phyloP scores from a whole-genome alignment of 37 sponge, comb jelly and placozoan genomes.

The Beroe forskalii region DNA sequence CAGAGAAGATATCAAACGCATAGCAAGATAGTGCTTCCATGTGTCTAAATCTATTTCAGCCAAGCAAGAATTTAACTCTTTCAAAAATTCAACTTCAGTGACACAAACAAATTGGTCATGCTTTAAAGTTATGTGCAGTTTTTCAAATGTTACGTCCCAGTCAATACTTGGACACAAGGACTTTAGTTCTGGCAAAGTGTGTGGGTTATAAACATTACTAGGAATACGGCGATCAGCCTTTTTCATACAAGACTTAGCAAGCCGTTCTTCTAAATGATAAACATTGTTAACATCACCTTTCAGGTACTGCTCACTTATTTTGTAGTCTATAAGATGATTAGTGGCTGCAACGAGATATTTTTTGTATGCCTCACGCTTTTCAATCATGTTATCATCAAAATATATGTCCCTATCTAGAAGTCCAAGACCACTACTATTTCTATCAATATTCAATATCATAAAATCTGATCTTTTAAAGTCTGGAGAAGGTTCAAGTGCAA shows the following conservation, averaged over 20 bases:
- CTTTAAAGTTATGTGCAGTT: neutral
- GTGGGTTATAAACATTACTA: constrained; percentile 26
- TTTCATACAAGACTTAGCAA: constrained; percentile 27
- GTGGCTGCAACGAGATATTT: neutral
- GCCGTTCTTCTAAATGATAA: constrained; percentile 25
- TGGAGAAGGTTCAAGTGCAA: neutral
- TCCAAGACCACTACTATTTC: constrained; percentile 13
- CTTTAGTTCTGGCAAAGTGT: neutral
- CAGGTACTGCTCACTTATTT: neutral
- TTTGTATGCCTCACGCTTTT: constrained; percentile 34
- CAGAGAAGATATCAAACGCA: constrained; percentile 17
- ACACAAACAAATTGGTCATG: constrained; percentile 6
- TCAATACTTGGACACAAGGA: constrained; percentile 7
- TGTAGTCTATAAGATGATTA: neutral
- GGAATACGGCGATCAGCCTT: constrained; percentile 23
- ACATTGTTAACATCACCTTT: neutral
- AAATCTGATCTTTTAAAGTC: constrained; percentile 32
- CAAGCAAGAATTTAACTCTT: neutral
- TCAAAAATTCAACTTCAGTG: neutral
- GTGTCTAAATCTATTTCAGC: neutral
- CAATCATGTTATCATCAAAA: constrained; percentile 36
- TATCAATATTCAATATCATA: constrained; percentile 32
- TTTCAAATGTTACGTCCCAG: neutral
- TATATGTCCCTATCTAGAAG: constrained; percentile 52
- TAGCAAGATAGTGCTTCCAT: constrained; percentile 57